Evolutionary conservation across 2,888 invertebrate species (phyloP), one percentile per base, ranked within the genome.

Genomic region (Seladonia tumulorum): DNA sequence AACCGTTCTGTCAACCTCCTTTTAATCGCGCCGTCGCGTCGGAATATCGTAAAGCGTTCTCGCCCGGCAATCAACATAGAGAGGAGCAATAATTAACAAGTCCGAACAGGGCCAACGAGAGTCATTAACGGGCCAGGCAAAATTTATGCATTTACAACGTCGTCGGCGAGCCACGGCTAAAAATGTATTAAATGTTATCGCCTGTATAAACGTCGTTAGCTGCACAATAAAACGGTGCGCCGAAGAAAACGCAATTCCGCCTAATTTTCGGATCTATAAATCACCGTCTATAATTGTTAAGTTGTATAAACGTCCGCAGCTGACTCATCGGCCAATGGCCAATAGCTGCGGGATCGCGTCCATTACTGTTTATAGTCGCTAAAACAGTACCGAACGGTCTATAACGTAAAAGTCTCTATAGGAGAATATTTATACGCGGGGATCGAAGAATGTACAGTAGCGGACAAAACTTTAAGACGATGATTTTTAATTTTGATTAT

Each of bases 251-350:
- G 29, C 29, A 29, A 63, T 63, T 29, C 29, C 16, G 14, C 63
- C 63, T 63, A 63, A 63, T 63, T 63, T 63, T 63, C 63, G 63
- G 63, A 63, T 29, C 63, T 16, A 63, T 63, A 63, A 63, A 63
- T 63, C 63, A 63, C 7, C 63, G 63, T 63, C 63, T 63, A 63
- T 63, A 63, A 63, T 63, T 63, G 63, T 63, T 63, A 63, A 74
- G 72, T 79, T 45, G 63, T 60, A 39, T 35, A 35, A 68, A 45
- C 49, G 74, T 16, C 29, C 49, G 22, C 49, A 35, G 18, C 49
- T 63, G 63, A 63, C 63, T 63, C 63, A 63, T 16, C 63, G 63
- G 63, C 63, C 29, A 29, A 63, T 63, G 63, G 35, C 35, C 5
- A 29, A 63, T 16, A 7, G 16, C 29, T 16, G 63, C 29, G 7